Evolutionary conservation across 2,113 vertebrate species (phyloP), one percentile per base, ranked within the genome.

Genomic region (Lophius piscatorius): DNA sequence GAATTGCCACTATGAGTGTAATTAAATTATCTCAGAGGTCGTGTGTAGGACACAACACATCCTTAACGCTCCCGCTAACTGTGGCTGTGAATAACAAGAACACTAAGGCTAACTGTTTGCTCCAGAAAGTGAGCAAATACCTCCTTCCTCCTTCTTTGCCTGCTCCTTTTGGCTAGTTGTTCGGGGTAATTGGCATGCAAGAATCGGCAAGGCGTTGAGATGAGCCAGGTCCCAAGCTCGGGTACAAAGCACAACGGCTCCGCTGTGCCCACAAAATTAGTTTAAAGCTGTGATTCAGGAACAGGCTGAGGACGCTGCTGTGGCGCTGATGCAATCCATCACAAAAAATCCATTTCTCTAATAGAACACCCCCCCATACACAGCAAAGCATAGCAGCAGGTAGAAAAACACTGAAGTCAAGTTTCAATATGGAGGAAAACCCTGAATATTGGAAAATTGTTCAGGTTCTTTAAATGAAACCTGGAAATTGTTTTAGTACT

Each of bases 181-280:
- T 16, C 39, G 61, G 54, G 71, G 35, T 86, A 80, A 87, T 87
- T 86, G 74, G 73, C 82, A 88, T 87, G 81, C 84, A 82, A 29
- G 72, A 47, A 62, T 28, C 63, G 20, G 65, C 67, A 10, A 79
- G 54, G 51, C 45, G 9, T 62, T 28, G 44, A 47, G 62, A 40
- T 38, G 78, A 74, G 81, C 77, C 84, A 70, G 80, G 70, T 67
- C 75, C 65, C 20, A 41, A 74, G 74, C 76, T 50, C 44, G 17
- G 63, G 62, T 54, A 50, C 59, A 64, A 49, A 78, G 71, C 70
- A 78, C 69, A 82, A 82, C 50, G 73, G 80, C 79, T 77, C 75
- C 26, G 51, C 85, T 84, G 76, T 86, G 83, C 76, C 72, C 73
- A 18, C 72, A 36, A 71, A 81, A 86, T 76, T 11, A 47, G 75